Base-by-base conservation (phyloP, 2,888 invertebrate species). In the Drosophila paranaensis region DNA sequence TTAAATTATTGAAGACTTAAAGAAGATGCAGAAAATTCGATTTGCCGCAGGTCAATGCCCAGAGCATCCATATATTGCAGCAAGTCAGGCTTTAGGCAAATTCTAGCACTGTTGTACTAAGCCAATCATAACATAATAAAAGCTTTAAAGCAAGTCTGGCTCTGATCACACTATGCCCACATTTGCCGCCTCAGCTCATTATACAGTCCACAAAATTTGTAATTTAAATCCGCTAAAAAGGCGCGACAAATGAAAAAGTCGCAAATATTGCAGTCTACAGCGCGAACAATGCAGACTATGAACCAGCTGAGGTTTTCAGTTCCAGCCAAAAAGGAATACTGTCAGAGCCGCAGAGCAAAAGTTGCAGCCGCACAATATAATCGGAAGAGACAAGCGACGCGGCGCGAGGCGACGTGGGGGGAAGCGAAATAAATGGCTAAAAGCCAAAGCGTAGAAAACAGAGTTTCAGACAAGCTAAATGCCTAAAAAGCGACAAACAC, bases 291-390 rank as follows among this genome's bases (percentile, higher is more conserved):
- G 43, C 14, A 33, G 33, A 42, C 60, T 53, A 61, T 54, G 77
- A 63, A 57, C 70, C 69, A 63, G 66, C 51, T 56, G 45, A 35
- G 20, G 35, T 11, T 11, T 11, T 11, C 13, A 35, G 50, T 1
- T 11, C 33, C 3, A 55, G 30, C 13, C 13, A 50, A 16, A 39
- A 57, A 53, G n/a, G 10, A n/a, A 39, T 40, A 10, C 69, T 79
- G 81, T 78, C 79, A 79, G 63, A 57, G 60, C 66, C 66, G 48
- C 77, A 71, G 56, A 70, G 62, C 71, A 56, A 65, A 50, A 69
- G 64, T 72, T 66, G 77, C 61, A 81, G 63, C 69, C 65, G 16
- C 48, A 50, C 67, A 74, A 45, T 67, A 63, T 61, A 79, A 79
- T 67, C 65, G 72, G 33, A 54, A 53, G 53, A 69, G 74, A 79